Evolutionary conservation across 2,113 vertebrate species (phyloP).

Genomic region (Physeter macrocephalus): DNA sequence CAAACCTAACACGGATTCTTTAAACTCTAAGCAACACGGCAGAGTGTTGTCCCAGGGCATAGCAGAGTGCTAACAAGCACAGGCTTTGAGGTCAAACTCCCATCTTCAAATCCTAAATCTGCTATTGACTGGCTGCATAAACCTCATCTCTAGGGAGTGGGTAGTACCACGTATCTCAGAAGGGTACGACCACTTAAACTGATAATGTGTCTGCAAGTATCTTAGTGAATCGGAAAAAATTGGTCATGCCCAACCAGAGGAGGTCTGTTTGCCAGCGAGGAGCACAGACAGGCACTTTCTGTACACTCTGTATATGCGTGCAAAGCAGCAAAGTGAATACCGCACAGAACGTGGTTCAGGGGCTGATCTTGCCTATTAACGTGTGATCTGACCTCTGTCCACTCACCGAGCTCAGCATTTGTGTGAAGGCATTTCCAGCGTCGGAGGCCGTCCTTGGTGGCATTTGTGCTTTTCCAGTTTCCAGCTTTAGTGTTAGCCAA

Average conservation of each 20-base stretch:
- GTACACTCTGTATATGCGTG: rapidly evolving
- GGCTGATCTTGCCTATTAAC: too few relatives aligned
- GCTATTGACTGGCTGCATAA: neutral
- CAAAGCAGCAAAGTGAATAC: neutral
- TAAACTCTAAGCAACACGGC: neutral
- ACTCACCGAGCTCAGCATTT: neutral
- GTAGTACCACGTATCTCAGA: neutral
- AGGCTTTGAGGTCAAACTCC: neutral
- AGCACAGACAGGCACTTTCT: neutral
- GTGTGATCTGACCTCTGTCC: neutral
- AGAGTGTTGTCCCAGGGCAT: neutral
- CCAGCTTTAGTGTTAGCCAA: neutral
- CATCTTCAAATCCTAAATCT: neutral
- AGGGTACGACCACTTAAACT: neutral
- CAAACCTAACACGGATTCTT: neutral
- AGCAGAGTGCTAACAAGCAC: neutral
- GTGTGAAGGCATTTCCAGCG: neutral
- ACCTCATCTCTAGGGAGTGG: neutral
- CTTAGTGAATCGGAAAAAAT: neutral
- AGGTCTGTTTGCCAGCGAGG: neutral
- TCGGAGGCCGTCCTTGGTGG: neutral
- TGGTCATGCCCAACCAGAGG: neutral
- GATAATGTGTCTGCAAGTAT: neutral
- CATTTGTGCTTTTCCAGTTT: neutral
- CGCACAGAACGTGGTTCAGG: rapidly evolving